Percentiles rank a stretch among this genome's conserved stretches.
phyloP scores from a whole-genome alignment of 2,888 invertebrate species.

The Hirtodrosophila trivittata region DNA sequence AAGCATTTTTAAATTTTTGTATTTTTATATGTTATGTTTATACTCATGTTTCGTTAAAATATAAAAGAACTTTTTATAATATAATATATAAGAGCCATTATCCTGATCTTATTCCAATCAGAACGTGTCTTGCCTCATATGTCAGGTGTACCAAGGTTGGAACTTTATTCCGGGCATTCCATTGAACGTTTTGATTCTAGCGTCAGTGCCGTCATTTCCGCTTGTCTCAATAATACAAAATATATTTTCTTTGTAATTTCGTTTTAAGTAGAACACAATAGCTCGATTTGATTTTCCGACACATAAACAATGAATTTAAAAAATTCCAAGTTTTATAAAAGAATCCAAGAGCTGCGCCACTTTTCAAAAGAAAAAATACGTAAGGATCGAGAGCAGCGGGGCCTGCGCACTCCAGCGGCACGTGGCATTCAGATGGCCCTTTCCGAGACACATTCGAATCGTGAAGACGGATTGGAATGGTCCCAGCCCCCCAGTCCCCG shows the following conservation, averaged over 20 bases:
- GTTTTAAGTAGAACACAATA: slow-evolving; percentile 40
- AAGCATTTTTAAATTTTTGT: slow-evolving; percentile 12
- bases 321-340: slow-evolving; percentile 81
- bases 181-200: slow-evolving; percentile 43
- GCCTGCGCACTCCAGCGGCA: slow-evolving; percentile 18
- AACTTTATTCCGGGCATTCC: neutral
- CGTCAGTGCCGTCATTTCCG: slow-evolving; percentile 47
- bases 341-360: slow-evolving; percentile 77
- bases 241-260: slow-evolving; percentile 32
- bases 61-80: too few species aligned
- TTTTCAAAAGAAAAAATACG: slow-evolving; percentile 75
- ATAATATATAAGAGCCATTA: too few species aligned
- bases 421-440: slow-evolving; percentile 58
- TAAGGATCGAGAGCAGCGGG: slow-evolving; percentile 57
- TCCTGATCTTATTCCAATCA: too few species aligned
- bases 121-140: slow-evolving; percentile 3
- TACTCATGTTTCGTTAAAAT: too few species aligned
- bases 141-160: neutral
- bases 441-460: slow-evolving; percentile 42
- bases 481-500: neutral
- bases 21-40: slow-evolving; percentile 9
- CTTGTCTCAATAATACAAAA: slow-evolving; percentile 1
- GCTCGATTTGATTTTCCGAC: slow-evolving; percentile 6
- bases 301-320: slow-evolving; percentile 75
- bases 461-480: slow-evolving; percentile 45